Base-by-base conservation (phyloP, 2,888 invertebrate species). In the Stegana nigrithorax region DNA sequence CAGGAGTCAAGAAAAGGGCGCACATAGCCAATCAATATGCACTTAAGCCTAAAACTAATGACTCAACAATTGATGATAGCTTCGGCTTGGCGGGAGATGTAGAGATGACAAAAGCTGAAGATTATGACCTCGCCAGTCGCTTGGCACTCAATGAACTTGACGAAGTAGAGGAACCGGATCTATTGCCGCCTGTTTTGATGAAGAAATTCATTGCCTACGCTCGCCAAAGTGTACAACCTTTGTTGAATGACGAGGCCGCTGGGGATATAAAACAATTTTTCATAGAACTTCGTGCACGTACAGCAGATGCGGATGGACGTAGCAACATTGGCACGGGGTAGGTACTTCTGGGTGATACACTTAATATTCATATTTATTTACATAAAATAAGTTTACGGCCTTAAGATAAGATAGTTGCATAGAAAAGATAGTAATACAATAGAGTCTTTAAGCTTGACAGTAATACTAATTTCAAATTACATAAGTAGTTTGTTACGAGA, bases 131-230 rank as follows among this genome's bases (percentile, higher is more conserved):
- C 39, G 69, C 73, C 25, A 72, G 75, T 21, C 71, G 73, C 0
- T 64, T 82, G n/a, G 73, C 73, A 19, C 55, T 76, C 19, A 66
- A 67, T 60, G 23, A 39, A 0, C 8, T 63, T 2, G 85, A 87
- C 3, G 89, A 89, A 3, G 92, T 93, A 78, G 84, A 86, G 0
- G 86, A 87, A 0, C 83, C 92, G 29, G 92, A 95, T 81, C 87
- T 90, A 3, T 86, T 98, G 62, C 94, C 97, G 0, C 88, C 91
- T 56, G 88, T 89, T 58, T 84, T 95, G 51, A 88, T 98, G 4
- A 90, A 95, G 65, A 97, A 96, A 86, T 98, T 96, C 81, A 92
- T 98, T 58, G 93, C 93, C 0, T 98, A 97, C 85, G 94, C 96
- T 0, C 90, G 92, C 66, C 91, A 94, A 83, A 95, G 94, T 84